Evolutionary conservation across 2,113 vertebrate species (phyloP).

Genomic region (Elanoides forficatus): DNA sequence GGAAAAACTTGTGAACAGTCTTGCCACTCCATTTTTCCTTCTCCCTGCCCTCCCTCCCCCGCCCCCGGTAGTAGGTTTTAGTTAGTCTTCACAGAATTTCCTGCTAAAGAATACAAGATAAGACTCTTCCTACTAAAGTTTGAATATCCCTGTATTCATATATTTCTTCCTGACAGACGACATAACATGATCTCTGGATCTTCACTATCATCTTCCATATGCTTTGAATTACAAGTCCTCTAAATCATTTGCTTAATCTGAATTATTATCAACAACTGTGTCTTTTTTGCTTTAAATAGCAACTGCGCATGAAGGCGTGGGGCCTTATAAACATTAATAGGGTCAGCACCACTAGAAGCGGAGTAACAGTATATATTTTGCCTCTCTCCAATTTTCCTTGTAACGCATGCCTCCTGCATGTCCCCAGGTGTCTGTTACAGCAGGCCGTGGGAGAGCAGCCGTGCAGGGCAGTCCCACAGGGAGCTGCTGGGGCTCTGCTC

Average conservation of each 20-base stretch:
- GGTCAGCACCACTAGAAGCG: background rate
- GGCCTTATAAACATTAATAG: background rate
- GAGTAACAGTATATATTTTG: background rate
- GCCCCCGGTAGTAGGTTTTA: background rate
- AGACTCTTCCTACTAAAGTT: background rate
- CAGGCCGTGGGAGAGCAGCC: background rate
- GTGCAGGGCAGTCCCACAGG: accelerated
- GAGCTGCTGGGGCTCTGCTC: background rate
- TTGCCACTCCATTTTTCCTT: background rate
- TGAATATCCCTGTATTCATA: background rate
- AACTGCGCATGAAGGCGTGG: background rate
- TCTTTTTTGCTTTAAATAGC: background rate
- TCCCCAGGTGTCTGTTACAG: background rate
- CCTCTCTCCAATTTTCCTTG: background rate
- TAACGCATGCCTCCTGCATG: accelerated
- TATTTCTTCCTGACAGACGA: background rate
- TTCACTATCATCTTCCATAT: background rate
- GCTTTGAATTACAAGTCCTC: background rate
- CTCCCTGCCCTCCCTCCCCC: too few species aligned
- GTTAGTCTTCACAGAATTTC: background rate
- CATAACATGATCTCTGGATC: background rate
- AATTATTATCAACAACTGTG: background rate
- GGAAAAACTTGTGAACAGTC: background rate
- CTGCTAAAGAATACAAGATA: background rate
- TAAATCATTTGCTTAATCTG: background rate